Conservation (phyloP, 1,140 invertebrate genomes). For the Antheraea pernyi region DNA sequence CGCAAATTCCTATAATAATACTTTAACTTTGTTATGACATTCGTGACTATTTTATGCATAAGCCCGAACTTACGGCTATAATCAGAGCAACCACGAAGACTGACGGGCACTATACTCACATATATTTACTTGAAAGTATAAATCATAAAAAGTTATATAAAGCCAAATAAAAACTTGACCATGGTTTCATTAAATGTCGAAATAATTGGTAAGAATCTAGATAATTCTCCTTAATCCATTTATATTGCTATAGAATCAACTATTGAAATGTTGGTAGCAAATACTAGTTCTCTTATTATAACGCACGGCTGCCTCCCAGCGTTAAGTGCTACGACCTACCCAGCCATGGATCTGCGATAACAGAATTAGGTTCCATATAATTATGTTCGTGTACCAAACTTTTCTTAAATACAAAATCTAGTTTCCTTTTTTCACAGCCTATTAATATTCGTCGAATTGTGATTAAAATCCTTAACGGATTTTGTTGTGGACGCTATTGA, state of each 20-base stretch:
- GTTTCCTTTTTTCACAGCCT: not conserved
- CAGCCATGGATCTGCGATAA: not conserved
- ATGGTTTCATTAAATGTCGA: not conserved
- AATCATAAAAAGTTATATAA: too few relatives aligned
- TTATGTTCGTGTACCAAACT: not conserved
- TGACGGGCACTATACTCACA: too few relatives aligned
- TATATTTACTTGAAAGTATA: too few relatives aligned
- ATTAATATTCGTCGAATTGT: too few relatives aligned
- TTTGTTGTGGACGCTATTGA: too few relatives aligned
- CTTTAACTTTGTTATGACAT: too few relatives aligned
- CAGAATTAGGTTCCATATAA: not conserved
- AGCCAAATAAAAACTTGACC: not conserved
- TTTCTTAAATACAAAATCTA: not conserved
- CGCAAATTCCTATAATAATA: too few relatives aligned
- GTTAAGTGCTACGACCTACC: not conserved
- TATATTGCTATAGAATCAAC: not conserved
- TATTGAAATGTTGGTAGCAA: not conserved
- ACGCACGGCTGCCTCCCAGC: not conserved
- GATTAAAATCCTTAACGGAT: too few relatives aligned
- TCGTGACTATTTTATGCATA: too few relatives aligned
- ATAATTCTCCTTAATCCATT: not conserved
- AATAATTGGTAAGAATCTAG: not conserved
- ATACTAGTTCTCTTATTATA: not conserved
- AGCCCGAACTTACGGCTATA: too few relatives aligned
- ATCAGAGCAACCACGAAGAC: too few relatives aligned